Evolutionary conservation across 2,113 vertebrate species (phyloP), one percentile per base, ranked within the genome.

Genomic region (Nicator chloris): DNA sequence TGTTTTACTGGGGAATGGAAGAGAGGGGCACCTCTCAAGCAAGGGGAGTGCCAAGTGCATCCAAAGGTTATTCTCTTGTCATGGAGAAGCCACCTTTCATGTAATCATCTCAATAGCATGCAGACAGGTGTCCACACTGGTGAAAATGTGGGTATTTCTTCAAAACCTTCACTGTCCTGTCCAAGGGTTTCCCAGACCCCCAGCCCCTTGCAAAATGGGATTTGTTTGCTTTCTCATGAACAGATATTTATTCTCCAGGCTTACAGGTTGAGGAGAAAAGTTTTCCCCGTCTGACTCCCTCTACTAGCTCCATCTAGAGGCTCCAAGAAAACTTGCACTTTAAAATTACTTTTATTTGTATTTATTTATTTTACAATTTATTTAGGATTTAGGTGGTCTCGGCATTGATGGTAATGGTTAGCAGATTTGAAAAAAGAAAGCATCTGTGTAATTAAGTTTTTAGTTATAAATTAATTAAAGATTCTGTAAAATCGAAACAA

Each of bases 261-360:
- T 83, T 17, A 21, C 7, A 45, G 20, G 20, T 4, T 40, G 40
- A 90, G 11, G 37, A 35, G 39, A 20, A 16, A 57, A 30, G 8
- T 37, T 53, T 71, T 81, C 45, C 12, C 4, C 5, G 5, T 33
- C 44, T 64, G 37, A 85, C 70, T 90, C n/a, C 37, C n/a, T 92
- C 70, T 65, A 6, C 53, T 88, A 90, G 93, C 93, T 94, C 96
- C 87, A 95, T 24, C 96, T 96, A 90, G 87, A 96, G 92, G 92
- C 57, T 82, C 23, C 5, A 35, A 75, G 53, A 82, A 68, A 57
- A 22, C 15, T 11, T 76, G 54, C 66, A 4, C 22, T n/a, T 50
- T 37, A 30, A 73, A 60, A 65, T 9, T 42, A 27, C n/a, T 45
- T 70, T 28, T 12, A 16, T 37, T 37, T 49, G 22, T 19, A 13